Conservation (phyloP, 2,888 invertebrate species). For the Scaeva pyrastri region DNA sequence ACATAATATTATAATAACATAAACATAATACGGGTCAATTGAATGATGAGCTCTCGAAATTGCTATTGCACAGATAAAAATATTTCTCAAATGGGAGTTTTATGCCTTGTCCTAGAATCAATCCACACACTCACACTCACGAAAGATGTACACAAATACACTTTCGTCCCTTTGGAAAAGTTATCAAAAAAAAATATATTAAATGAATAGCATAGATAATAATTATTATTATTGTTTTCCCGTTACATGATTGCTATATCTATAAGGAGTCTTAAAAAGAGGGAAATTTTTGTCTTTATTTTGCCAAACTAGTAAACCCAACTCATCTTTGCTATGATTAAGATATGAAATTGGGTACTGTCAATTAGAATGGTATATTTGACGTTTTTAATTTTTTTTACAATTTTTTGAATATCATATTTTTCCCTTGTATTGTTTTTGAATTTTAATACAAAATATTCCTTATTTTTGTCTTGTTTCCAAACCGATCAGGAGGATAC, state of each 20-base stretch:
- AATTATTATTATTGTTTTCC: constrained; percentile 53
- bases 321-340: not conserved
- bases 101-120: constrained; percentile 28
- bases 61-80: constrained; percentile 60
- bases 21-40: constrained; percentile 60
- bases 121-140: constrained; percentile 7
- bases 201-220: constrained; percentile 54
- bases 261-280: not conserved
- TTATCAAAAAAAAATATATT: constrained; percentile 66
- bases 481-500: constrained; percentile 60
- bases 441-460: not conserved
- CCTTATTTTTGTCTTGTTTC: constrained; percentile 41
- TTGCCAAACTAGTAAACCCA: not conserved
- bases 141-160: not conserved
- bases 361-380: not conserved
- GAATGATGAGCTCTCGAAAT: constrained; percentile 67
- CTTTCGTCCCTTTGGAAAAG: constrained; percentile 16
- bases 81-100: constrained; percentile 43
- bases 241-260: constrained; percentile 22
- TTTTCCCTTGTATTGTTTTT: not conserved
- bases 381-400: not conserved
- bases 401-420: no score
- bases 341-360: constrained; percentile 12
- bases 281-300: not conserved
- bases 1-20: constrained; percentile 31